These are phyloP conservation scores for Cheilosia vernalis DNA, from an alignment of 2,888 invertebrate species.

Conservation along the genomic window DNA sequence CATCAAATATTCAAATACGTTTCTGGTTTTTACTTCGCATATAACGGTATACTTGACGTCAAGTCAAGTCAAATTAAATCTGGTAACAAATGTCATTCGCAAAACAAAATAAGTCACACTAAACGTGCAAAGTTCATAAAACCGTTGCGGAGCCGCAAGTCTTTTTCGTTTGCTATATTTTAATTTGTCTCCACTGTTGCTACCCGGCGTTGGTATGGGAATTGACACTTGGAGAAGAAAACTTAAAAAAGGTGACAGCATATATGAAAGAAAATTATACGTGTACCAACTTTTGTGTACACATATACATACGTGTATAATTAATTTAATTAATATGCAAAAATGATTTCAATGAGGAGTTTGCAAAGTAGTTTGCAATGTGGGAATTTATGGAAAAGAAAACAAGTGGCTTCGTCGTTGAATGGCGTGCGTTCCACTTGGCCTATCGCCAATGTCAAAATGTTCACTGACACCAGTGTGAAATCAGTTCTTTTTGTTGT, in stretches of 20 bases:
- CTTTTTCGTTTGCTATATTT: too few relatives aligned
- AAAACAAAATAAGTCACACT: not conserved
- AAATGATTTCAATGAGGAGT: slow-evolving; percentile 33
- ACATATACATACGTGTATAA: not conserved
- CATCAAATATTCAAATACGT: not conserved
- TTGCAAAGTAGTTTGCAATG: slow-evolving; percentile 50
- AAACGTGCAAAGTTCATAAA: not conserved
- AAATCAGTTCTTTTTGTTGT: slow-evolving; percentile 2
- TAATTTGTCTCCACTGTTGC: not conserved
- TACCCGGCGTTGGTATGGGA: not conserved
- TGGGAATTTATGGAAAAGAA: slow-evolving; percentile 7
- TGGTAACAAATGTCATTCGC: too few relatives aligned
- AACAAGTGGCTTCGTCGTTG: not conserved
- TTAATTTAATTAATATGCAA: slow-evolving; percentile 25
- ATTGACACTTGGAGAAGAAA: not conserved
- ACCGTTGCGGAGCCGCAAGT: slow-evolving; percentile 2
- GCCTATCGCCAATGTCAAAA: slow-evolving; percentile 68
- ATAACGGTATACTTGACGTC: too few relatives aligned
- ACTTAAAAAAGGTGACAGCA: slow-evolving; percentile 39
- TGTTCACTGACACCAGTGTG: slow-evolving; percentile 60
- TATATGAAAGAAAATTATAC: slow-evolving; percentile 4
- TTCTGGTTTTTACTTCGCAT: not conserved
- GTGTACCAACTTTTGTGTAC: not conserved
- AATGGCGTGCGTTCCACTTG: slow-evolving; percentile 66
- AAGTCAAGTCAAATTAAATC: too few relatives aligned